These are phyloP conservation scores for Cylindroiulus punctatus DNA, from an alignment of 2,888 invertebrate species.

Conservation along the genomic window DNA sequence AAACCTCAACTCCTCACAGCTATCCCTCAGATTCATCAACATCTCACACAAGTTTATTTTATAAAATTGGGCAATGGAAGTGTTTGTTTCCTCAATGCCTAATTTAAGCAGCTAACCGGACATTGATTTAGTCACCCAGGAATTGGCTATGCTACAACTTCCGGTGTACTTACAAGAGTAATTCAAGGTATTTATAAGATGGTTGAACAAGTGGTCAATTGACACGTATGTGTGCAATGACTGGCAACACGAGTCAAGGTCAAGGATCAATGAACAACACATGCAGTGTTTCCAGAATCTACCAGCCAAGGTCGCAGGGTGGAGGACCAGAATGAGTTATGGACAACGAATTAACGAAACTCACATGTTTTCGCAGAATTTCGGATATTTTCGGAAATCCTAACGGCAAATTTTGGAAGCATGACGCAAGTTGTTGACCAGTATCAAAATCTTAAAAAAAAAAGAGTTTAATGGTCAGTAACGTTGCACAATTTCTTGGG, in stretches of 20 bases:
- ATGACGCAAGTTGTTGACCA: too few relatives aligned
- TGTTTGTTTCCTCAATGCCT: too few relatives aligned
- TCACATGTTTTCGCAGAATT: not conserved
- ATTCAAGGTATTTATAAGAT: not conserved
- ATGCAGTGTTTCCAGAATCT: too few relatives aligned
- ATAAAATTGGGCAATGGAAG: too few relatives aligned
- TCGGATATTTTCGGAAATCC: not conserved
- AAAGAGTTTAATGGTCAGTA: too few relatives aligned
- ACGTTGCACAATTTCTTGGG: not conserved
- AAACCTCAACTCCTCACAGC: too few relatives aligned
- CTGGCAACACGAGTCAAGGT: not conserved
- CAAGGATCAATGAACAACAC: not conserved
- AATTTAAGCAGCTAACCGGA: not conserved
- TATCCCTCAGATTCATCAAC: too few relatives aligned
- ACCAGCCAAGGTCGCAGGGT: not conserved
- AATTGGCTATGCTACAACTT: not conserved
- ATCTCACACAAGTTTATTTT: too few relatives aligned
- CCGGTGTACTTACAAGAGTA: not conserved
- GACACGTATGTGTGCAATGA: not conserved
- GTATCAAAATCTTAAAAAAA: too few relatives aligned
- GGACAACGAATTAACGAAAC: not conserved
- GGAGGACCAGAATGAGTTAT: not conserved
- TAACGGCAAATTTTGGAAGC: not conserved
- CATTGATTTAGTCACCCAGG: not conserved
- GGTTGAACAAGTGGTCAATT: not conserved